Conservation (phyloP, 2,888 invertebrate species). For the Archips crataeganus region DNA sequence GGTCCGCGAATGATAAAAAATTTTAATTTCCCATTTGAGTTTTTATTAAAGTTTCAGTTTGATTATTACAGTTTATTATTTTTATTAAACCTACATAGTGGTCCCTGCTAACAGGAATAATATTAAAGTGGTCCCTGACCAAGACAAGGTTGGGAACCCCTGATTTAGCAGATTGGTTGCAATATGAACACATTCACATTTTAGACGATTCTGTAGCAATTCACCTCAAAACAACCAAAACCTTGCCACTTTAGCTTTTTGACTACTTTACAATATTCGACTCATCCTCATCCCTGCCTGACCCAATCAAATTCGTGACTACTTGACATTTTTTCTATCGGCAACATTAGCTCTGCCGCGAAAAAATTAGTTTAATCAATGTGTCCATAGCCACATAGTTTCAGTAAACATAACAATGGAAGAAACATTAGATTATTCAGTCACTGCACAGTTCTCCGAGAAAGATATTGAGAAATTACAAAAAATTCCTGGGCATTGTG, state of each 20-base stretch:
- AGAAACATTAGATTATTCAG: constrained; percentile 53
- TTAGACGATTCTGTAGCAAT: too few species aligned
- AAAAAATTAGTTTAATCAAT: not conserved
- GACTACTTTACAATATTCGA: not conserved
- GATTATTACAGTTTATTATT: too few species aligned
- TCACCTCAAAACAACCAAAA: too few species aligned
- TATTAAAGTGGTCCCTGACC: too few species aligned
- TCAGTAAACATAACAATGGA: constrained; percentile 36
- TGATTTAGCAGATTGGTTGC: too few species aligned
- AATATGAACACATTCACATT: too few species aligned
- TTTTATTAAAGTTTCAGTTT: too few species aligned
- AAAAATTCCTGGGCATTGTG: constrained; percentile 46
- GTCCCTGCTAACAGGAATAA: too few species aligned
- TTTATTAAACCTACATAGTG: too few species aligned
- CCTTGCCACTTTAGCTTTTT: not conserved
- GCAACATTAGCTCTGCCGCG: constrained; percentile 35
- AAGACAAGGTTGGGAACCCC: too few species aligned
- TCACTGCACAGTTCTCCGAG: constrained; percentile 58
- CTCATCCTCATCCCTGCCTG: not conserved
- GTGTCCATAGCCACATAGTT: constrained; percentile 23
- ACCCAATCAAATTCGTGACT: not conserved
- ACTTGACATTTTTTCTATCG: not conserved
- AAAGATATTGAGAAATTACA: constrained; percentile 49
- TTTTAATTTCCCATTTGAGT: too few species aligned
- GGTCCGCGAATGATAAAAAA: too few species aligned